Base-by-base conservation (phyloP, 2,888 invertebrate species). In the Spatulosminthurus flaviceps region DNA sequence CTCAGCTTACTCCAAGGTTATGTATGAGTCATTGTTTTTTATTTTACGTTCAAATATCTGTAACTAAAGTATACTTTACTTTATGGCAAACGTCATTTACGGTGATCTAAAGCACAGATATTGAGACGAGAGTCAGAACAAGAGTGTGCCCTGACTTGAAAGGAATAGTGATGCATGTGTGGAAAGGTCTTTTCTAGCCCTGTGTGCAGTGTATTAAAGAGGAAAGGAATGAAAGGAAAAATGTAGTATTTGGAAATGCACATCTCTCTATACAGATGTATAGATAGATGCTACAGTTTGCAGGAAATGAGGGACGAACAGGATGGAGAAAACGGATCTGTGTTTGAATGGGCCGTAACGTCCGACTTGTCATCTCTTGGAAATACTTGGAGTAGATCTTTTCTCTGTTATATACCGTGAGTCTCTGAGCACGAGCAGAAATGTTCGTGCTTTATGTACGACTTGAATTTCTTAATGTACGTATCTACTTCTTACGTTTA, bases 301-400 rank as follows among this genome's bases (percentile, higher is more conserved):
- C 61, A 75, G 80, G 78, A 80, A 75, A 78, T 76, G 76, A 76
- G 76, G 76, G 76, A 69, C 76, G 76, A 67, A 43, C 76, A 76
- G 76, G 78, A 78, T 66, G 78, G 43, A 51, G 78, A 43, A 80
- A 80, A 78, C 78, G 80, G 78, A 80, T 80, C 78, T 80, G 51
- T 78, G 67, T 80, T 75, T 78, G 72, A 80, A 80, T 80, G 80
- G 43, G 43, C 73, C 51, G 64, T 79, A 74, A 72, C 76, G 43
- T 60, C 72, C 67, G 67, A 72, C 51, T 51, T 75, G 43, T 64
- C 24, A 24, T 24, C 24, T 64, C 24, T 24, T 51, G 16, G 16
- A 51, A 51, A 51, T 51, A 51, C 51, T 11, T 51, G n/a, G 16
- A 51, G 16, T 51, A 51, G 19, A 19, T 51, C 51, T 51, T 2